Evolutionary conservation across 2,888 invertebrate genomes (phyloP), one percentile per base, ranked within the genome.

Genomic region (Nyleta sp.): DNA sequence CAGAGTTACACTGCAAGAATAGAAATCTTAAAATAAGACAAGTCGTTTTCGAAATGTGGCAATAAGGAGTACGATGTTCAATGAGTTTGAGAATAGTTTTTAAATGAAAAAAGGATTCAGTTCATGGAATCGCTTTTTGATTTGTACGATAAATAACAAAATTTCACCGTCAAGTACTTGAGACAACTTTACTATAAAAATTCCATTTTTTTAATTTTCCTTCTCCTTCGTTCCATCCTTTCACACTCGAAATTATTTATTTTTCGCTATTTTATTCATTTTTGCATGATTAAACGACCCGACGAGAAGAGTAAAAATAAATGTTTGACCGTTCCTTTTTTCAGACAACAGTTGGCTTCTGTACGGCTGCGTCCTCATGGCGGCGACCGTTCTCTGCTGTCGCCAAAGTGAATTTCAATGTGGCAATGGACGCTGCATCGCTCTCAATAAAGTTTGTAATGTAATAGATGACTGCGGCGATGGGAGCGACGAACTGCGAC

Each of bases 381-480:
- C 78, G 67, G 82, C 88, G 59, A 82, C 85, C 73, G 87, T 86
- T 70, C 81, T 89, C 55, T 87, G 86, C 82, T 91, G 90, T 75
- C 88, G 94, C 44, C 93, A 93, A 90, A 92, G 91, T 76, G 92
- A 93, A 86, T 92, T 91, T 83, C 89, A 91, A 80, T 92, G 93
- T 83, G 82, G 85, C 77, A 91, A 91, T 84, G 92, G 92, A 13
- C 91, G 91, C 73, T 95, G 96, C 91, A 93, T 96, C 85, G 93
- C 94, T 42, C 91, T 94, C 87, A 95, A 95, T 91, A 94, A 94
- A 90, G 95, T 93, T 89, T 96, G 96, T 91, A 95, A 96, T 87
- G 95, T 95, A 17, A 92, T 94, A 75, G 94, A 94, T 85, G 95
- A 96, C 89, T 96, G 96, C 85, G 94, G 94, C 24, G 96, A 96